These are phyloP conservation scores for Lithobates pipiens DNA, from an alignment of 2,797 vertebrate genomes.

Conservation along the genomic window DNA sequence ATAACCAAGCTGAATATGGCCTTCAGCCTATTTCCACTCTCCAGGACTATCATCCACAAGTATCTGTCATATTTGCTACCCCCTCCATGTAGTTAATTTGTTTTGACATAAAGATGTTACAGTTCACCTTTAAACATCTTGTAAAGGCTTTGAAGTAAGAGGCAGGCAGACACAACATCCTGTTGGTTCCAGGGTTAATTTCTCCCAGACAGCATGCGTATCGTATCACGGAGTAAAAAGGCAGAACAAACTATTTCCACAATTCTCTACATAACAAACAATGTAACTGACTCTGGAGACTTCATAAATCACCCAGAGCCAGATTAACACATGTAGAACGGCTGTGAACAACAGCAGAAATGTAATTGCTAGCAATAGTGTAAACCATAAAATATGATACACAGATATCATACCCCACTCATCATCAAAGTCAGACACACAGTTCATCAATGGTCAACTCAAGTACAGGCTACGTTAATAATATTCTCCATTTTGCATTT, in stretches of 20 bases:
- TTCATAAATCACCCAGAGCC: constrained; percentile 13
- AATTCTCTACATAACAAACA: constrained; percentile 33
- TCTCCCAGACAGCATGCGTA: constrained; percentile 15
- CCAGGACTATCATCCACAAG: background rate
- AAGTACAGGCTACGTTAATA: background rate
- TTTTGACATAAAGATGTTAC: constrained; percentile 11
- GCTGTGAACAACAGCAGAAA: background rate
- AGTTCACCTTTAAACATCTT: background rate
- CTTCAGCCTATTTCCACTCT: background rate
- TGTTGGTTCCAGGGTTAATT: constrained; percentile 12
- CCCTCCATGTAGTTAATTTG: background rate
- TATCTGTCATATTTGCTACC: background rate
- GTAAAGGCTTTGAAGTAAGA: background rate
- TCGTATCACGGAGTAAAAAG: constrained; percentile 7
- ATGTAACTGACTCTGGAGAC: constrained; percentile 1
- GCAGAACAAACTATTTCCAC: constrained; percentile 39
- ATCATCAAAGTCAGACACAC: background rate
- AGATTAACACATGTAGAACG: background rate
- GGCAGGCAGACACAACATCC: constrained; percentile 18
- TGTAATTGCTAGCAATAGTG: constrained; percentile 3
- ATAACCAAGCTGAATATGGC: constrained; percentile 1
- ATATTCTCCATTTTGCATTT: background rate
- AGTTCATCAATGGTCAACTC: background rate
- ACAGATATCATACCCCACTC: background rate
- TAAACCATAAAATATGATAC: constrained; percentile 27